phyloP scores from a whole-genome alignment of 2,888 invertebrate genomes.

The Dendrolimus pini region DNA sequence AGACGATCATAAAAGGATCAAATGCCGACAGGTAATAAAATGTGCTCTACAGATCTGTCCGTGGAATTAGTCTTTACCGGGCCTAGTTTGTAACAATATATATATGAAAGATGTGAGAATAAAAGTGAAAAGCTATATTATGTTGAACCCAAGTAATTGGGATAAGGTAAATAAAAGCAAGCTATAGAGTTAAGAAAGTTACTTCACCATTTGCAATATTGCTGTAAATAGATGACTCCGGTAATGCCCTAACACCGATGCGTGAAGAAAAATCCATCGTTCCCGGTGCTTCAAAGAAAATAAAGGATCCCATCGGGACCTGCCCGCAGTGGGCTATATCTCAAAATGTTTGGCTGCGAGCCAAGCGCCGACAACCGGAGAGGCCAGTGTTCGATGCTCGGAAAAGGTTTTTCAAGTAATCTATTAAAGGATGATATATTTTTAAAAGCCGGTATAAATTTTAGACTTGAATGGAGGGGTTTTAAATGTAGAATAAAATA shows the following conservation, averaged over 20 bases:
- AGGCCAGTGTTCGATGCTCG: constrained; percentile 1
- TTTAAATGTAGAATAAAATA: too few species aligned
- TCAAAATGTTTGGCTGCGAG: constrained; percentile 6
- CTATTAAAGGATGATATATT: neutral
- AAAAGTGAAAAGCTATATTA: too few species aligned
- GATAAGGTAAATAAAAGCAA: too few species aligned
- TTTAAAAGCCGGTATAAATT: neutral
- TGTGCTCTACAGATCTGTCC: too few species aligned
- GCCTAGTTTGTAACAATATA: too few species aligned
- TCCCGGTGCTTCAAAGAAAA: neutral
- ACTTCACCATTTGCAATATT: neutral
- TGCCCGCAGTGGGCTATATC: constrained; percentile 3
- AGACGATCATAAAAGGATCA: too few species aligned
- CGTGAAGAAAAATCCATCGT: neutral
- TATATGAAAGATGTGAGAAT: too few species aligned
- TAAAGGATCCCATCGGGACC: neutral
- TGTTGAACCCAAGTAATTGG: too few species aligned
- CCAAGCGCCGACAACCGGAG: constrained; percentile 1
- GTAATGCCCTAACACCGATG: neutral
- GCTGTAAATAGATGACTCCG: neutral
- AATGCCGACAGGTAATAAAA: too few species aligned
- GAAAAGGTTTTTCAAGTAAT: neutral
- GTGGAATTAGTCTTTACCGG: too few species aligned
- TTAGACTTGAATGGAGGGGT: too few species aligned
- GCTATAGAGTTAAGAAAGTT: too few species aligned